These are phyloP conservation scores for Aplochiton taeniatus DNA, from an alignment of 2,797 vertebrate genomes.

Conservation along the genomic window DNA sequence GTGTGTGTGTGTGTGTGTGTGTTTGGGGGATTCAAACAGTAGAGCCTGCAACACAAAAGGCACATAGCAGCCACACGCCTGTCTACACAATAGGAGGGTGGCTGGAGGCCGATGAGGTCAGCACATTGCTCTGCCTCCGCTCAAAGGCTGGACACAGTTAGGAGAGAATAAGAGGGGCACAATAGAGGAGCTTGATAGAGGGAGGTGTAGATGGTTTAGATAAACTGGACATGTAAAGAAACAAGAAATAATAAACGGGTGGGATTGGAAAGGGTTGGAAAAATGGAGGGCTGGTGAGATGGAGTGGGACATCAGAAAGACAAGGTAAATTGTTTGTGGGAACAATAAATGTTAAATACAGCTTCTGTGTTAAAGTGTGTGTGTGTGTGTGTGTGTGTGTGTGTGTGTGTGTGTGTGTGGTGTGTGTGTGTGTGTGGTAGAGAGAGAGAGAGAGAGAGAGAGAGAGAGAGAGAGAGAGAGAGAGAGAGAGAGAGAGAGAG, in stretches of 20 bases:
- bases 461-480: not conserved
- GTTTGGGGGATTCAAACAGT: not conserved
- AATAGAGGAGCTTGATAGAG: conserved; percentile 29
- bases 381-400: conserved; percentile 10
- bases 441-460: conserved; percentile 31
- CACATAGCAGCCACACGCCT: conserved; percentile 25
- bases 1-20: not conserved
- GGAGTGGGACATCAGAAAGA: not conserved
- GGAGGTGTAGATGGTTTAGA: conserved; percentile 14
- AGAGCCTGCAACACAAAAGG: conserved; percentile 24
- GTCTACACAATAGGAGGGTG: conserved; percentile 51
- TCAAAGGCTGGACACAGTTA: conserved; percentile 67
- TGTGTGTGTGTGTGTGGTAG: conserved; percentile 18
- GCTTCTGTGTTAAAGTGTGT: conserved; percentile 1
- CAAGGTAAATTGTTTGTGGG: not conserved
- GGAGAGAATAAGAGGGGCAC: conserved; percentile 4
- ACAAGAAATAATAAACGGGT: conserved; percentile 4
- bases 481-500: conserved; percentile 6
- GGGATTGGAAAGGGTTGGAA: not conserved
- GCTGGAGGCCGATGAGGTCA: conserved; percentile 71
- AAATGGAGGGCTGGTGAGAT: not conserved
- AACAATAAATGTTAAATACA: not conserved
- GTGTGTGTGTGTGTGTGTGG: not conserved
- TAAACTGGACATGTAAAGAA: conserved; percentile 8
- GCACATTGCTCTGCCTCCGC: conserved; percentile 79